Base-by-base conservation (phyloP, 2,888 invertebrate genomes). In the Aporophyla lueneburgensis region DNA sequence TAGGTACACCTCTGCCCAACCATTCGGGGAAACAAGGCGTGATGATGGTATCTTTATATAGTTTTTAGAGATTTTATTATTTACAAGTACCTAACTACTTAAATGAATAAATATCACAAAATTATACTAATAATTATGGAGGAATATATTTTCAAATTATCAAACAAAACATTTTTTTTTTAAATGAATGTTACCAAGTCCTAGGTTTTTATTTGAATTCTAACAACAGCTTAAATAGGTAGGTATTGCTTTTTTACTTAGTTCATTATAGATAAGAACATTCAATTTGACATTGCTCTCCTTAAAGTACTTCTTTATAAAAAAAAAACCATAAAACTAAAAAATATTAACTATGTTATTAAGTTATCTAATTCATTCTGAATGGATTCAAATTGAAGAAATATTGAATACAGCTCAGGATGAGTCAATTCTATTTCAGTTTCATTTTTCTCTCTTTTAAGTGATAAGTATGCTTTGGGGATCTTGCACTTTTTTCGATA, bases 301-400 rank as follows among this genome's bases (percentile, higher is more conserved):
- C 51, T 14, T 19, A 33, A 67, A 68, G 51, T 54, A 9, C 9
- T 33, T 4, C 10, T 65, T 12, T 3, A 24, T 1, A 24, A 46
- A 43, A 59, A n/a, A 9, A 43, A 43, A 12, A 53, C 5, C 59
- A 27, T 43, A n/a, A 58, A 10, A 46, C 40, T 49, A 46, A 24
- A 24, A 46, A 53, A 16, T 51, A 16, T 16, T 51, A n/a, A n/a
- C 53, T 75, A 88, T 76, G 90, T 90, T 73, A 93, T 90, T 72
- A 95, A 79, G 89, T 91, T 94, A 90, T 96, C 96, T 78, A 96
- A 89, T 89, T 96, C 96, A 93, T 93, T 95, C 88, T 96, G 96
- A 74, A 96, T 92, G 1, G 93, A 91, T 89, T 96, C 96, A 90
- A 96, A 92, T 87, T 96, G 95, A 21, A 96, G 87, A 88, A 94